phyloP scores from a whole-genome alignment of 2,797 vertebrate genomes.

The Acanthurus lineatus region DNA sequence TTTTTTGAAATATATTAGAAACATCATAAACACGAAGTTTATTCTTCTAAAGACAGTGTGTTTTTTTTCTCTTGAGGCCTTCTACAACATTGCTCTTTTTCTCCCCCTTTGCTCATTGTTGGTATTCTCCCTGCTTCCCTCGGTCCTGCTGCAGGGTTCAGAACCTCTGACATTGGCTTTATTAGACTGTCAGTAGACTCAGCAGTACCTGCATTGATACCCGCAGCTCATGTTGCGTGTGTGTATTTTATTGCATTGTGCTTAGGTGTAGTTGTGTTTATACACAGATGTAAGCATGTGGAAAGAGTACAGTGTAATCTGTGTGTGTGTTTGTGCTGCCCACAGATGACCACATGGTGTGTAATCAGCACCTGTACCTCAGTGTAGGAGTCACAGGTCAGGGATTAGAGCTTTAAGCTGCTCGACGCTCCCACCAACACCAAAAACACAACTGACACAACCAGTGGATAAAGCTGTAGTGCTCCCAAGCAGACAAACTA shows the following conservation, averaged over 20 bases:
- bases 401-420: constrained; percentile 50
- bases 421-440: constrained; percentile 25
- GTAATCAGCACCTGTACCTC: constrained; percentile 54
- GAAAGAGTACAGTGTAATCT: constrained; percentile 11
- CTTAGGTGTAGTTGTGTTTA: constrained; percentile 9
- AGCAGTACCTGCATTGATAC: constrained; percentile 68
- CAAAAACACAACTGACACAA: constrained; percentile 36
- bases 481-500: constrained; percentile 31
- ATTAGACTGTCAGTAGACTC: constrained; percentile 71
- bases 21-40: neutral
- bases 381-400: constrained; percentile 58
- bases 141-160: constrained; percentile 58
- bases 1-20: neutral
- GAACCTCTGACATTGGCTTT: constrained; percentile 71
- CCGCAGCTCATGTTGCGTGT: constrained; percentile 33
- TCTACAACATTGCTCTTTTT: constrained; percentile 12
- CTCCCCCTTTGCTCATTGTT: constrained; percentile 19
- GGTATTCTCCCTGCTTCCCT: constrained; percentile 33
- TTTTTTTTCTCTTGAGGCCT: neutral
- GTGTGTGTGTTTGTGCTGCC: constrained; percentile 21
- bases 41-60: neutral
- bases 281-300: neutral
- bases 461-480: constrained; percentile 54
- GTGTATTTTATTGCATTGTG: constrained; percentile 18
- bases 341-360: constrained; percentile 51